Evolutionary conservation across 2,888 invertebrate genomes (phyloP).

Genomic region (Pristionchus mayeri): DNA sequence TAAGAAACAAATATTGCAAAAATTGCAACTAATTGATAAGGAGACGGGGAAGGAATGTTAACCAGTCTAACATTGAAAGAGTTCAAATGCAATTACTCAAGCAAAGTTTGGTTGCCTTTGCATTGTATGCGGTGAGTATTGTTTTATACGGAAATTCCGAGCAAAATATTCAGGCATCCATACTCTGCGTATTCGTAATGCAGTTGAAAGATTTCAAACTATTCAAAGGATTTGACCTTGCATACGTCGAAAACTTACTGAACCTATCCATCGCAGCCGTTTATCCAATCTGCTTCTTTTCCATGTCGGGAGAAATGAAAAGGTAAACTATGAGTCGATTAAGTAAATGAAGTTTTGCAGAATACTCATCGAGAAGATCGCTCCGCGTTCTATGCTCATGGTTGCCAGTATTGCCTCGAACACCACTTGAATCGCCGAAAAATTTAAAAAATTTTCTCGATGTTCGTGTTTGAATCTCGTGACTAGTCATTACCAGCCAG

Average conservation of each 20-base stretch:
- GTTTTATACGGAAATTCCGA: not conserved
- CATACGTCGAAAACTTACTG: not conserved
- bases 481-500: too few species aligned
- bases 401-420: too few species aligned
- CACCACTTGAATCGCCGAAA: too few species aligned
- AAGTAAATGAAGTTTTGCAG: not conserved
- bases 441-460: too few species aligned
- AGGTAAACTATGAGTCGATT: not conserved
- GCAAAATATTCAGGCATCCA: not conserved
- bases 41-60: not conserved
- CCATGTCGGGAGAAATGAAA: not conserved
- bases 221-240: not conserved
- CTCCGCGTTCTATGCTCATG: not conserved
- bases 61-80: not conserved
- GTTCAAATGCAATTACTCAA: not conserved
- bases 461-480: too few species aligned
- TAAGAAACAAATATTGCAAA: not conserved
- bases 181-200: not conserved
- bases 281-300: slow-evolving; percentile 8
- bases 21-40: not conserved
- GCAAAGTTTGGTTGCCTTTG: not conserved
- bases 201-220: too few species aligned
- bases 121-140: not conserved
- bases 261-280: not conserved
- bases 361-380: not conserved